Conservation (phyloP, 2,888 invertebrate genomes). For the Ceraclea dissimilis region DNA sequence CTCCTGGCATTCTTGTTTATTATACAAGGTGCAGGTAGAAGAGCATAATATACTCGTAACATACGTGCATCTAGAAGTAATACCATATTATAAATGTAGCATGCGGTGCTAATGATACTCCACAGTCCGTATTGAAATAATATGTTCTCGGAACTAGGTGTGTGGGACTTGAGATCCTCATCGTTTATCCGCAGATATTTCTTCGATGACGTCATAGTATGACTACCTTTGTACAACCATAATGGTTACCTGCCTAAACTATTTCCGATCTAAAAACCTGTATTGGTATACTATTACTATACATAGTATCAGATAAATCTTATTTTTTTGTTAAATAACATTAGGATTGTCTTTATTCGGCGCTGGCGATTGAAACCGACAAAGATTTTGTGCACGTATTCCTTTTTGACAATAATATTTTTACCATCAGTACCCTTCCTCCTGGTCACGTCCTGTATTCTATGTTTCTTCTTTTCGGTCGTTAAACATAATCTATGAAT, state of each 20-base stretch:
- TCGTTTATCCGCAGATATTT: background rate
- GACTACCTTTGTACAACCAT: background rate
- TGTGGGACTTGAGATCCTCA: background rate
- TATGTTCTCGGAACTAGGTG: background rate
- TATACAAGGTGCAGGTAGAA: no score
- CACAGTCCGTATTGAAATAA: no score
- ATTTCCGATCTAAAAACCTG: background rate
- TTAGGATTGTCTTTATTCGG: no score
- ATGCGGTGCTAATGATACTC: no score
- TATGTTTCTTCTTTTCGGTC: background rate
- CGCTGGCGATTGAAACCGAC: background rate
- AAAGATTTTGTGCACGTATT: background rate
- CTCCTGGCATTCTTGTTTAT: no score
- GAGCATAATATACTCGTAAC: no score
- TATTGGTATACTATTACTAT: no score
- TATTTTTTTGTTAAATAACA: no score
- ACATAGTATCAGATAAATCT: no score
- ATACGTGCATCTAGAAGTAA: no score
- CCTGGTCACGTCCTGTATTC: background rate
- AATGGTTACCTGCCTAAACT: background rate
- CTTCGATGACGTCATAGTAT: background rate
- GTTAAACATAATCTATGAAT: background rate
- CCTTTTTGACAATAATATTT: background rate
- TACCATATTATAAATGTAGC: no score
- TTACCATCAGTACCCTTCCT: background rate